Evolutionary conservation across 2,113 vertebrate species (phyloP).

Genomic region (Sporophila hypoxantha): DNA sequence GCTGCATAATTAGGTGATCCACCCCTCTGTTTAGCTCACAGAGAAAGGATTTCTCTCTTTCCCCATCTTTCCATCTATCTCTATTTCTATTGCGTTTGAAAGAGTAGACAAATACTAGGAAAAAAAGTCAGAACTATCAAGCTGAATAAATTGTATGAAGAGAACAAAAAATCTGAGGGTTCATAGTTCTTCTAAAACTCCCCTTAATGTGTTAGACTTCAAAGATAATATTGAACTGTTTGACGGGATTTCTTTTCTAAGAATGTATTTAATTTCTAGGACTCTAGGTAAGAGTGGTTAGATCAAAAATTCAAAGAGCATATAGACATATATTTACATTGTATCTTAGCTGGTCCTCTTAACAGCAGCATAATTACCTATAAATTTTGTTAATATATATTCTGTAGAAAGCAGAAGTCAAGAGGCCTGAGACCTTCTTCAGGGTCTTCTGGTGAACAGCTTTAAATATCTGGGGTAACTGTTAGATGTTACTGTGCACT

Average conservation of each 20-base stretch:
- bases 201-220: neutral
- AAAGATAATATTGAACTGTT: neutral
- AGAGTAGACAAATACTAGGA: neutral
- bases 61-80: neutral
- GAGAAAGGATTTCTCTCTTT: neutral
- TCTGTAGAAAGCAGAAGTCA: neutral
- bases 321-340: neutral
- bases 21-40: neutral
- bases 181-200: neutral
- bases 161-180: neutral
- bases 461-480: neutral
- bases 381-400: neutral
- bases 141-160: neutral
- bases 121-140: neutral
- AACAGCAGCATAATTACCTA: neutral
- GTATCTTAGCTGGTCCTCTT: neutral
- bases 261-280: neutral
- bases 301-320: neutral
- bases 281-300: neutral
- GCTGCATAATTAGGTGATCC: neutral
- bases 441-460: neutral
- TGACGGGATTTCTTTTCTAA: neutral
- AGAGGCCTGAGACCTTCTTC: neutral
- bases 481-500: neutral
- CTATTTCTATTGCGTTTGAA: neutral